phyloP scores from a whole-genome alignment of 2,113 vertebrate species.

The Anthoscopus minutus region DNA sequence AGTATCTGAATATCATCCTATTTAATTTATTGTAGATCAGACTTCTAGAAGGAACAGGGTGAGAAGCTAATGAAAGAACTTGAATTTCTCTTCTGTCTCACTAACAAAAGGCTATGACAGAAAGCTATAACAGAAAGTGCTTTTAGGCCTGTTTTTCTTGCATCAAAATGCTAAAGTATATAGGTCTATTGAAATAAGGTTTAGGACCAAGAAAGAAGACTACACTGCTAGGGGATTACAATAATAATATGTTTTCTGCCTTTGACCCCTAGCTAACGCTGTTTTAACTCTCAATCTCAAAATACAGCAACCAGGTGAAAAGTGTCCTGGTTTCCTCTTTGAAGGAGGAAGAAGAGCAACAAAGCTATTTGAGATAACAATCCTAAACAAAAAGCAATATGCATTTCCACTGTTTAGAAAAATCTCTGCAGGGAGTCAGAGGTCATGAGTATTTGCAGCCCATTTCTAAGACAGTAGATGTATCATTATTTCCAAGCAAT shows the following conservation, averaged over 20 bases:
- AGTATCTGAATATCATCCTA: neutral
- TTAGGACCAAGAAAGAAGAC: neutral
- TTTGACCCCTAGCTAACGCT: neutral
- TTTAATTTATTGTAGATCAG: neutral
- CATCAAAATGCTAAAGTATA: neutral
- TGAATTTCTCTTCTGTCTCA: neutral
- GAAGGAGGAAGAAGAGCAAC: neutral
- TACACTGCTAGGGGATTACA: neutral
- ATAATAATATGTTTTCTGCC: neutral
- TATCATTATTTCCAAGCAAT: neutral
- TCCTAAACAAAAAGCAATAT: neutral
- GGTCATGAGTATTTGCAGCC: neutral
- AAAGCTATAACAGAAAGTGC: neutral
- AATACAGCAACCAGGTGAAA: neutral
- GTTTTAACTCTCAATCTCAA: neutral
- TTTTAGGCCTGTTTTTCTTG: neutral
- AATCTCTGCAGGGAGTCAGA: neutral
- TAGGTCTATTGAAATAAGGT: neutral
- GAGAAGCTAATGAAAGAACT: neutral
- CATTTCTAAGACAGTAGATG: neutral
- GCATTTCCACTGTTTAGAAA: neutral
- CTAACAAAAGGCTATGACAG: neutral
- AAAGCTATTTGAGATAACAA: neutral
- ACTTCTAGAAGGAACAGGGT: neutral
- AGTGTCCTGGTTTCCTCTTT: neutral